A percentile compares a stretch with the other conserved stretches of the same genome.
Evolutionary conservation across 2,888 invertebrate genomes (phyloP).

Genomic region (Melanophora roralis): DNA sequence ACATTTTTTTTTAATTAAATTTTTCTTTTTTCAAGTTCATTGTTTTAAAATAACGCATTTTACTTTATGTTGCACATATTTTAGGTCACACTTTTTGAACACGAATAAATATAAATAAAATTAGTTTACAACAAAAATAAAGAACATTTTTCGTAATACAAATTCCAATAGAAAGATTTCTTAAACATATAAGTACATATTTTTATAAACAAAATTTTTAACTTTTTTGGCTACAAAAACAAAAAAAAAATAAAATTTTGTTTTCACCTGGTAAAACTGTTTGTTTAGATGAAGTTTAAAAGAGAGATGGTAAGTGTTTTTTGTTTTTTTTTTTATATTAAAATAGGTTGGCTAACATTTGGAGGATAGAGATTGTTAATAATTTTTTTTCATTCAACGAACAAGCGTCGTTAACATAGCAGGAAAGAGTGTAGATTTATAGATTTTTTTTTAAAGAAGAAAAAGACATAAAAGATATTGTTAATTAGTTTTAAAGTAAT

Average conservation of each 20-base stretch:
- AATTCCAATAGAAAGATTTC: no score
- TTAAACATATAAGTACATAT: background rate
- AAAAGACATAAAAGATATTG: slow-evolving; percentile 24
- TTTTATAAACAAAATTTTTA: slow-evolving; percentile 25
- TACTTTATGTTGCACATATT: no score
- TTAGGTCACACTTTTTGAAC: no score
- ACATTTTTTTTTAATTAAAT: no score
- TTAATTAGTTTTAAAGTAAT: slow-evolving; percentile 24
- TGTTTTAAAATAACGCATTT: no score
- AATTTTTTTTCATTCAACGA: slow-evolving; percentile 16
- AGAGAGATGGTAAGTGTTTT: slow-evolving; percentile 25
- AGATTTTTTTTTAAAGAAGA: slow-evolving; percentile 28
- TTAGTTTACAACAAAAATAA: slow-evolving; percentile 26
- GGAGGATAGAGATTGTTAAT: background rate
- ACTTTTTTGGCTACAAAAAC: slow-evolving; percentile 40
- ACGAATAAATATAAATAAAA: background rate
- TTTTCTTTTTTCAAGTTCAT: no score
- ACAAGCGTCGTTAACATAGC: slow-evolving; percentile 5
- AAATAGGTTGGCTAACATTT: slow-evolving; percentile 28
- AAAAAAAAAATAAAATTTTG: slow-evolving; percentile 36
- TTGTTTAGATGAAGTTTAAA: slow-evolving; percentile 40
- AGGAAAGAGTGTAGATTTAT: slow-evolving; percentile 6
- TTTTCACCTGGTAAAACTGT: slow-evolving; percentile 67
- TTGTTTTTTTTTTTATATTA: background rate
- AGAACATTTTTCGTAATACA: no score